Percentiles rank a stretch among this genome's conserved stretches.
Evolutionary conservation across 2,888 invertebrate species (phyloP).

Genomic region (Dynastes hyllus): DNA sequence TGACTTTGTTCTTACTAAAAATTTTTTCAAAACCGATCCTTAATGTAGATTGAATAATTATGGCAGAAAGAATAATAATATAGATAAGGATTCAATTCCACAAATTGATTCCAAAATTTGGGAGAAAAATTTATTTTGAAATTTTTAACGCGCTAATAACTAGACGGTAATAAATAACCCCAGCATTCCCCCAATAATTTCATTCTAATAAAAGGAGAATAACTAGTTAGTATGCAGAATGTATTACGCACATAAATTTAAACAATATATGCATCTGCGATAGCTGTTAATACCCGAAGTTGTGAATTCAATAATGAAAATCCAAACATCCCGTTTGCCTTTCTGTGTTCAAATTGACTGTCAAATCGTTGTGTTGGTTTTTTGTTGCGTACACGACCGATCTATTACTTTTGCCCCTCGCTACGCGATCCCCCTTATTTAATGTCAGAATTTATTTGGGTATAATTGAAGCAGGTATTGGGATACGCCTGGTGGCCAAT

Average conservation of each 20-base stretch:
- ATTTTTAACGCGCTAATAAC: constrained; percentile 32
- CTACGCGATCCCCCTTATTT: constrained; percentile 15
- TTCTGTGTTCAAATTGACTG: constrained; percentile 36
- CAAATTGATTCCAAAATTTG: constrained; percentile 16
- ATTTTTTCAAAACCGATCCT: too few relatives aligned
- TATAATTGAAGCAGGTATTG: too few relatives aligned
- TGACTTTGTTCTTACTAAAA: too few relatives aligned
- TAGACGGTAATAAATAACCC: constrained; percentile 25
- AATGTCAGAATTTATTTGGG: neutral
- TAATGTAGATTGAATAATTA: too few relatives aligned
- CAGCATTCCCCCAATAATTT: constrained; percentile 39
- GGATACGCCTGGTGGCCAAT: too few relatives aligned
- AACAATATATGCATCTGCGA: constrained; percentile 45
- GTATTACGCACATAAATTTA: constrained; percentile 46
- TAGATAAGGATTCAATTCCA: neutral
- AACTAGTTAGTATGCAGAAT: constrained; percentile 48
- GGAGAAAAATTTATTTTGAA: neutral
- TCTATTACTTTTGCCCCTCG: constrained; percentile 24
- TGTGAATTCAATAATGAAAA: constrained; percentile 44
- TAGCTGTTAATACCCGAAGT: constrained; percentile 43
- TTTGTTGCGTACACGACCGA: constrained; percentile 32
- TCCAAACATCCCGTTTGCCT: constrained; percentile 44
- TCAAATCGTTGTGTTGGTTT: constrained; percentile 39
- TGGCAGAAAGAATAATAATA: too few relatives aligned
- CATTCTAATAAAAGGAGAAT: constrained; percentile 35